Base-by-base conservation (phyloP, 2,113 vertebrate genomes). In the Conger conger region DNA sequence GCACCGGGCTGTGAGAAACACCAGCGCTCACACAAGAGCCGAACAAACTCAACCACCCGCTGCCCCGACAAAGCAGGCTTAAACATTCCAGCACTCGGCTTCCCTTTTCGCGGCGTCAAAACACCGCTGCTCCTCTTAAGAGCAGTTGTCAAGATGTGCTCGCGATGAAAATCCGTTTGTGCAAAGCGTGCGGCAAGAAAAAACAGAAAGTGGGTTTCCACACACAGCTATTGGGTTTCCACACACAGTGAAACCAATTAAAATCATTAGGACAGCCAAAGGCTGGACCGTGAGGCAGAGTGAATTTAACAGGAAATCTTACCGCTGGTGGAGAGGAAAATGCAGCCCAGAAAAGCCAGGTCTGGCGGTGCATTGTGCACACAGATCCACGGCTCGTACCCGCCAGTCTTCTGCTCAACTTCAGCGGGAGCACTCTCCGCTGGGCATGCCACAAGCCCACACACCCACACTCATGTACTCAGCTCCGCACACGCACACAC, bases 271-370 rank as follows among this genome's bases (percentile, higher is more conserved):
- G 37, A 53, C 60, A 40, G 76, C 76, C 37, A 27, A 20, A 13
- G 77, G 23, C 23, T 20, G 54, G 77, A 80, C 17, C 16, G 83
- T 20, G 30, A 53, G 27, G 27, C 37, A 17, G 50, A 57, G 50
- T 37, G 53, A 54, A 63, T 13, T 36, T 85, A 88, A 85, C 83
- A 92, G 87, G 18, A 91, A 90, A 40, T 81, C 87, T 92, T 96
- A 95, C 95, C 95, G 94, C 81, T 91, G 91, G 89, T 86, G 93
- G 88, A 91, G 7, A 33, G 68, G 77, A 37, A 82, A 93, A 93
- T 86, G 90, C 89, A 90, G 88, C 68, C 92, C 88, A 87, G 90
- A 89, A 86, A 88, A 92, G 91, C 76, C 76, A 30, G 54, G 23
- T 79, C 45, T 15, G 36, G 37, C 36, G 81, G 9, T 37, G 35